Evolutionary conservation across 1,140 invertebrate genomes (phyloP), one percentile per base, ranked within the genome.

Genomic region (Delia radicum): DNA sequence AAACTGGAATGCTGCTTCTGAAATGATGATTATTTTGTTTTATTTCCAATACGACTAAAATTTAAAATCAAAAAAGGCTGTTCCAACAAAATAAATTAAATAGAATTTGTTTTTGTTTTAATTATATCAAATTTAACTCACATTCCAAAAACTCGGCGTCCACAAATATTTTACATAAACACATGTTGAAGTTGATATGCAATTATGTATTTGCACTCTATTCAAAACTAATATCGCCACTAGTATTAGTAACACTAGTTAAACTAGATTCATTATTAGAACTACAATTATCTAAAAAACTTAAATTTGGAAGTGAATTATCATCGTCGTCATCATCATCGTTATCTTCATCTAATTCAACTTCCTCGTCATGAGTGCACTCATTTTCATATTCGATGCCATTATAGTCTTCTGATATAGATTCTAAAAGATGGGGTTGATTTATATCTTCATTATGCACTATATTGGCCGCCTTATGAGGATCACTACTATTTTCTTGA

Each of bases 201-300:
- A 84, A 76, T 85, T 83, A 76, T n/a, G n/a, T n/a, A n/a, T 85
- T 85, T 12, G 74, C 29, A 28, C 80, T 85, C 13, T 85, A 28
- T 18, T 85, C 83, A 74, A 85, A 85, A 67, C 83, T 85, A 74
- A 85, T 85, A 18, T 85, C 83, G 27, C 82, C 83, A 76, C 83
- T 85, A n/a, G 83, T 85, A 1, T 80, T 81, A 5, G 83, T 85
- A 10, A 85, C 83, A 18, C 81, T 85, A 10, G 83, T 85, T 72
- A 85, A 75, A 63, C 83, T 85, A 27, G 83, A 85, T 73, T 85
- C 83, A 75, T 85, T 85, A 67, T 85, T 82, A 3, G 83, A 85
- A 21, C 79, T 81, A 1, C 79, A 80, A 29, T 79, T 80, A 13
- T 83, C 83, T 2, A 80, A 81, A 28, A 80, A 80, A 71, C 83